Evolutionary conservation across 2,113 vertebrate genomes (phyloP), one percentile per base, ranked within the genome.

Genomic region (Bos indicus): DNA sequence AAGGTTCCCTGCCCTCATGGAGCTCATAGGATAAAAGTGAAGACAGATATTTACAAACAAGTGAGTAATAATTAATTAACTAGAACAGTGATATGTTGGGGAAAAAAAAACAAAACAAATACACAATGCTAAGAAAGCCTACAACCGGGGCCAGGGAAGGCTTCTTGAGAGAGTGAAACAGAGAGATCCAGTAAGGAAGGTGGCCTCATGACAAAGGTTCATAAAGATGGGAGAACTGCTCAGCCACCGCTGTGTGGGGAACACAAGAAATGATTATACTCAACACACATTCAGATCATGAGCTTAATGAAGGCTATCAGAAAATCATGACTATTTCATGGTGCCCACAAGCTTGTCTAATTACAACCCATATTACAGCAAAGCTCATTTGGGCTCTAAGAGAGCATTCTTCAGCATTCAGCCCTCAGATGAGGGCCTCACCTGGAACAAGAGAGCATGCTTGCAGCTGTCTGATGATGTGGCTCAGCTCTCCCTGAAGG

Each of bases 391-490:
- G 33, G 71, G 25, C 26, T 30, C 14, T 15, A 10, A 25, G 33
- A 60, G 16, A n/a, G n/a, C 30, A 7, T 5, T 6, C 56, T 40
- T 78, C 12, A 40, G 56, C 43, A 40, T 46, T 46, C 2, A 2
- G 94, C 21, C 10, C 16, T 71, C 82, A 51, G 30, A 15, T 2
- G 46, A 71, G 21, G 36, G 71, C 52, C 97, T 90, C 99, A 99
- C 99, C 99, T 99, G 99, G 99, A 86, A 99, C 99, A 10, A 99
- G 99, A 2, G 99, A 99, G 98, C 99, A 99, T 5, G 99, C 99
- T 90, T 99, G 99, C 25, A 99, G 99, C 51, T 99, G 99, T 98
- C 99, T 99, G 98, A 99, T 99, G 82, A 99, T 99, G 85, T 99
- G 99, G 98, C 99, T 99, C 94, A 99, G 99, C 96, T 99, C 99